Conservation (phyloP, 2,113 vertebrate species). For the Tenebrosternarchus preto region DNA sequence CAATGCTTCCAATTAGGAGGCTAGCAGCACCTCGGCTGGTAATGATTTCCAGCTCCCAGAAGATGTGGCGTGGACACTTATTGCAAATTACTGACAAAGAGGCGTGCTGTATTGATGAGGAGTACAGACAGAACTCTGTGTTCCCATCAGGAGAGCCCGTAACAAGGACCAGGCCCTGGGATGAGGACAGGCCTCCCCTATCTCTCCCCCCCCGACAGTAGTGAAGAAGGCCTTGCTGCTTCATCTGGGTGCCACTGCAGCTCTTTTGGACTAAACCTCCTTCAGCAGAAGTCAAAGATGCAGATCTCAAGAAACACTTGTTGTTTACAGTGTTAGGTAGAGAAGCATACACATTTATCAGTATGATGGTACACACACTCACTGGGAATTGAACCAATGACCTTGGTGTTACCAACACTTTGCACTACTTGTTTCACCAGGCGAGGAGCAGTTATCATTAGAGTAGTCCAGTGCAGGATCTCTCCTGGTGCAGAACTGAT, state of each 20-base stretch:
- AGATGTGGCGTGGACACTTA: slow-evolving; percentile 93
- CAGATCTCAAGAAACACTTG: neutral
- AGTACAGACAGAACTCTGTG: slow-evolving; percentile 81
- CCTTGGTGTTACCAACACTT: too few relatives aligned
- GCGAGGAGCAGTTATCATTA: too few relatives aligned
- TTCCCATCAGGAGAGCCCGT: slow-evolving; percentile 86
- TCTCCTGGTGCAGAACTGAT: neutral
- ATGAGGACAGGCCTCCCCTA: neutral
- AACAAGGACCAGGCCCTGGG: slow-evolving; percentile 77
- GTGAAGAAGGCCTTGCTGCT: slow-evolving; percentile 63
- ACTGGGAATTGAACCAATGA: too few relatives aligned
- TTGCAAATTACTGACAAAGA: slow-evolving; percentile 99
- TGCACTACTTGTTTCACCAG: too few relatives aligned
- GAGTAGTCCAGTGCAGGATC: too few relatives aligned
- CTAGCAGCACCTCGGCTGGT: slow-evolving; percentile 87
- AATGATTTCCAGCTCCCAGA: slow-evolving; percentile 94
- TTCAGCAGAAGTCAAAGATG: neutral
- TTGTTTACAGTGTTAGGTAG: neutral
- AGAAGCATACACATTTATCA: too few relatives aligned
- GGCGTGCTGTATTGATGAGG: slow-evolving; percentile 92
- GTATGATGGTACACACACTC: too few relatives aligned
- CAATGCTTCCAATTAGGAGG: slow-evolving; percentile 99
- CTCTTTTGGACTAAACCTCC: slow-evolving; percentile 1
- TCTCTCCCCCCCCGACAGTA: slow-evolving; percentile 45
- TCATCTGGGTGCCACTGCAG: neutral